These are phyloP conservation scores for Malthinus seriepunctatus DNA, from an alignment of 2,888 invertebrate species.

Conservation along the genomic window DNA sequence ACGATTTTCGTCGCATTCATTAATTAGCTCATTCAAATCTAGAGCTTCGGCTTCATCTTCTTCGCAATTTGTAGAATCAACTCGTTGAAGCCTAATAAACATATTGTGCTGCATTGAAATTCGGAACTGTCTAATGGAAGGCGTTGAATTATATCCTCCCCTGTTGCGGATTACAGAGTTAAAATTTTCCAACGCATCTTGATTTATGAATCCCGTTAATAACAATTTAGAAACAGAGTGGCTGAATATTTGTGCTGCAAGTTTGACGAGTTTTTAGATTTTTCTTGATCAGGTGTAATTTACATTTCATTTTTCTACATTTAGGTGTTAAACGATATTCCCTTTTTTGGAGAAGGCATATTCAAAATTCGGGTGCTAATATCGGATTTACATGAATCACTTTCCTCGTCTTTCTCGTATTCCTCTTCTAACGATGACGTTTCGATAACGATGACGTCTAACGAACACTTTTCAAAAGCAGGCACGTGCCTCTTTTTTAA, in stretches of 20 bases:
- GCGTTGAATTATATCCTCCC: slow-evolving; percentile 33
- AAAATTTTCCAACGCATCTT: slow-evolving; percentile 37
- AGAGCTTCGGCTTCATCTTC: slow-evolving; percentile 13
- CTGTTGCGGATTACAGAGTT: slow-evolving; percentile 32
- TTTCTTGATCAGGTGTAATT: not conserved
- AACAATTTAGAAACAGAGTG: slow-evolving; percentile 20
- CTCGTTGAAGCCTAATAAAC: slow-evolving; percentile 20
- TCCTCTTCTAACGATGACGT: no score
- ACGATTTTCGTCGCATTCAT: not conserved
- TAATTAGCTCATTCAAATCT: slow-evolving; percentile 7
- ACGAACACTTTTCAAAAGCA: no score
- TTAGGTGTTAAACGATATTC: not conserved
- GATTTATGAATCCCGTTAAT: slow-evolving; percentile 26
- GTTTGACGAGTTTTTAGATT: slow-evolving; percentile 11
- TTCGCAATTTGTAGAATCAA: slow-evolving; percentile 27
- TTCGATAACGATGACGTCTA: no score
- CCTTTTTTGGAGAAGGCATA: not conserved
- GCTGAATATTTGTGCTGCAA: slow-evolving; percentile 22
- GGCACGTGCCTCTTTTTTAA: no score
- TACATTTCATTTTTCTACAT: not conserved
- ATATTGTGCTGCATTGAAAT: slow-evolving; percentile 29
- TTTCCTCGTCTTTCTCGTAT: no score
- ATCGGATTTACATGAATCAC: not conserved
- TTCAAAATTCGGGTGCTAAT: not conserved
- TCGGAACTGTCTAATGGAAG: slow-evolving; percentile 27